These are phyloP conservation scores for Cynopterus sphinx DNA, from an alignment of 2,797 vertebrate genomes.

Conservation along the genomic window DNA sequence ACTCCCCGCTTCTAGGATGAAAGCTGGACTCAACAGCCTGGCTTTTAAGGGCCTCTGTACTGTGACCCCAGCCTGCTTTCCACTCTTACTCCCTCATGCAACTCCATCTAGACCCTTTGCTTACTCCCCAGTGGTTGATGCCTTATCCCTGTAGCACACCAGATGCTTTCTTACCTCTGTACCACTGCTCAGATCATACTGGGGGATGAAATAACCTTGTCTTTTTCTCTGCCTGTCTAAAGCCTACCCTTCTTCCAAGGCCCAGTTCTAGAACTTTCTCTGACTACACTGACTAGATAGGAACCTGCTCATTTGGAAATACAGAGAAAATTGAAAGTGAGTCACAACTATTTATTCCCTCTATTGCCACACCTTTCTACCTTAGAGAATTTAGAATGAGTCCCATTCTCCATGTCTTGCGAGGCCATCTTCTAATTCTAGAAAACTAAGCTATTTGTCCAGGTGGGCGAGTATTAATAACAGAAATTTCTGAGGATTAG, in stretches of 20 bases:
- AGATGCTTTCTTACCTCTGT: neutral
- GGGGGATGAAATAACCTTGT: neutral
- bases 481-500: constrained; percentile 3
- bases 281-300: neutral
- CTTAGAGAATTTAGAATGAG: neutral
- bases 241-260: neutral
- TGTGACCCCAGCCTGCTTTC: neutral
- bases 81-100: neutral
- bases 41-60: neutral
- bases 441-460: neutral
- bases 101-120: neutral
- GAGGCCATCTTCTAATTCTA: neutral
- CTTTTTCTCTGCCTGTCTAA: neutral
- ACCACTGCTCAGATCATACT: neutral
- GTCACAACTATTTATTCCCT: neutral
- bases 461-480: neutral
- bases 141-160: neutral
- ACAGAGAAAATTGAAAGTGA: neutral
- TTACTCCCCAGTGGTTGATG: neutral
- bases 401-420: neutral
- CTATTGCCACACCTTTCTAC: neutral
- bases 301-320: neutral
- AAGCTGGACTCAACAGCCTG: neutral
- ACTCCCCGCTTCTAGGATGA: neutral
- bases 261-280: neutral